Percentiles rank a stretch among this genome's conserved stretches.
Conservation (phyloP, 2,888 invertebrate genomes). For the Theretra japonica region DNA sequence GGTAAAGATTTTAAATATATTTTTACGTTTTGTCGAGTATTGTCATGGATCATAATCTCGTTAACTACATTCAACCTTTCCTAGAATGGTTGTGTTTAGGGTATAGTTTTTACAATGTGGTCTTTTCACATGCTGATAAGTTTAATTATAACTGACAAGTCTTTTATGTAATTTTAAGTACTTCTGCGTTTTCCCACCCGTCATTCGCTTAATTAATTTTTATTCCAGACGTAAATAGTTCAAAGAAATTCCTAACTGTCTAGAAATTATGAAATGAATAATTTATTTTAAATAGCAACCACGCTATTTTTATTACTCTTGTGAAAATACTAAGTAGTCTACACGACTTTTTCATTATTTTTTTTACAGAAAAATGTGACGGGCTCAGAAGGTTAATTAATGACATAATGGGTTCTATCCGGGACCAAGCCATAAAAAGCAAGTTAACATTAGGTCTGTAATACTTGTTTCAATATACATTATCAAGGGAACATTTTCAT, state of each 20-base stretch:
- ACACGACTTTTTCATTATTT: neutral
- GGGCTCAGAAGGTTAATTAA: constrained; percentile 24
- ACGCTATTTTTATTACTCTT: constrained; percentile 7
- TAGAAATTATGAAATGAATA: constrained; percentile 11
- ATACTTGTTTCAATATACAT: constrained; percentile 16
- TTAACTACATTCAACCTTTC: too few relatives aligned
- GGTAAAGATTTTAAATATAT: too few relatives aligned
- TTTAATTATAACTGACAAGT: too few relatives aligned
- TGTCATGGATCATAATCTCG: too few relatives aligned
- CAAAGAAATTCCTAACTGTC: neutral
- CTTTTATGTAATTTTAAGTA: too few relatives aligned
- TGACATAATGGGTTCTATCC: constrained; percentile 8
- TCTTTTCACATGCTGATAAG: too few relatives aligned
- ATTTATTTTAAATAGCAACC: constrained; percentile 8
- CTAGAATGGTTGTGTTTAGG: too few relatives aligned
- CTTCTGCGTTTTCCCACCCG: too few relatives aligned
- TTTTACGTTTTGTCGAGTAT: too few relatives aligned
- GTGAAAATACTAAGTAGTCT: constrained; percentile 9
- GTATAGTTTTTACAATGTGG: too few relatives aligned
- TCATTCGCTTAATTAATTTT: neutral
- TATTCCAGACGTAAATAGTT: neutral
- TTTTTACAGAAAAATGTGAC: constrained; percentile 11
- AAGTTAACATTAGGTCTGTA: constrained; percentile 34
- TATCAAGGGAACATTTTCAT: constrained; percentile 30
- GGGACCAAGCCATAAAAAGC: constrained; percentile 32